Base-by-base conservation (phyloP, 2,888 invertebrate species). In the Drosophila yooni region DNA sequence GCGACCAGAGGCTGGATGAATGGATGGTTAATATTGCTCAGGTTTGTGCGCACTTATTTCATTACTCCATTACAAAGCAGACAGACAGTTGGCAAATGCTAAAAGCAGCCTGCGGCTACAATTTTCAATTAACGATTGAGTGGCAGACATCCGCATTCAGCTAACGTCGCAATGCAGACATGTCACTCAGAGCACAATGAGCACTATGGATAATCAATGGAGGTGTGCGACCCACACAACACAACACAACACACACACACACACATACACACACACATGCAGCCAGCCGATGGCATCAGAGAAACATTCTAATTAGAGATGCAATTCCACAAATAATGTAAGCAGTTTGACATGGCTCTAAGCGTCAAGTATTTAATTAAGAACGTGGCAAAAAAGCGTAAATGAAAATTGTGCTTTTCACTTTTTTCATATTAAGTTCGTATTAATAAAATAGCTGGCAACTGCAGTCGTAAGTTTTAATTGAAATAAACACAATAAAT, bases 11-110 rank as follows among this genome's bases (percentile, higher is more conserved):
- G 36, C 38, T n/a, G 38, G n/a, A 18, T 18, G 2, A 3, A 4
- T 46, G 46, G 21, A 15, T 46, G 4, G 15, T 25, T 25, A 46
- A 46, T 25, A 27, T 25, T 54, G 43, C 43, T n/a, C 38, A 27
- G 21, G 18, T 43, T 46, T 58, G 38, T 63, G 65, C 66, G 68
- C 74, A 70, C 78, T 74, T 79, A 76, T 82, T 85, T 79, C 88
- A 89, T 87, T 84, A 84, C 73, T 83, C 83, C 71, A 88, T 82
- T 89, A 88, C 72, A 89, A 82, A 82, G 81, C 83, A 89, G 76
- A 75, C 88, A 68, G 21, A 33, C 33, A 10, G 66, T 69, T 70
- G 53, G 43, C 50, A 62, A 51, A 38, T 62, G 62, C 63, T 57
- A 62, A 61, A 8, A 71, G 63, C 71, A 66, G 71, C 58, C 65